Percentiles rank a stretch among this genome's conserved stretches.
These are phyloP conservation scores for Metridium senile DNA, from an alignment of 92 coral and sea anemone species.

Conservation along the genomic window DNA sequence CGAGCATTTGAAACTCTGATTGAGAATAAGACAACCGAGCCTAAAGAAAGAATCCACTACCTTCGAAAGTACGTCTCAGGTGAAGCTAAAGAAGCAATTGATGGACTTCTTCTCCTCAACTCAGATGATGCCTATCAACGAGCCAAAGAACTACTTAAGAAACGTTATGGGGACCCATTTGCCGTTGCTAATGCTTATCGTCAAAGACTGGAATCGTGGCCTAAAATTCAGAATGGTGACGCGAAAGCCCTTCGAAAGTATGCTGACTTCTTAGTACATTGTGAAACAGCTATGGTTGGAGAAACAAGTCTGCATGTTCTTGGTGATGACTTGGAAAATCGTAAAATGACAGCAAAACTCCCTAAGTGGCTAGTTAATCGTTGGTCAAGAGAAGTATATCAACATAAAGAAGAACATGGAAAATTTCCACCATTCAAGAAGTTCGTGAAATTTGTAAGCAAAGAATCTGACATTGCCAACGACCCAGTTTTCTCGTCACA, in stretches of 20 bases:
- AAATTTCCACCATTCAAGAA: slow-evolving; percentile 47
- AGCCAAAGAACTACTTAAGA: neutral
- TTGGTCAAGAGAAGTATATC: slow-evolving; percentile 55
- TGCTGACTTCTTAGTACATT: slow-evolving; percentile 28
- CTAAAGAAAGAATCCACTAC: slow-evolving; percentile 3
- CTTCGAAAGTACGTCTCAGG: slow-evolving; percentile 23
- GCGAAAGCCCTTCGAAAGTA: slow-evolving; percentile 30
- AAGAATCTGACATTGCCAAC: slow-evolving; percentile 55
- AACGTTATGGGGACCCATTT: slow-evolving; percentile 49
- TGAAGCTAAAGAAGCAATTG: slow-evolving; percentile 41
- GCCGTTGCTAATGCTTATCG: slow-evolving; percentile 52
- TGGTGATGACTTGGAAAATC: slow-evolving; percentile 54
- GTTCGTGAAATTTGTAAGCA: slow-evolving; percentile 45
- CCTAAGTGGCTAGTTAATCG: slow-evolving; percentile 47
- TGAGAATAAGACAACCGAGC: neutral
- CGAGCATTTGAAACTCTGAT: slow-evolving; percentile 46
- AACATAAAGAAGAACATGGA: slow-evolving; percentile 42
- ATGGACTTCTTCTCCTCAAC: neutral
- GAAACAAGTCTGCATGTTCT: slow-evolving; percentile 38
- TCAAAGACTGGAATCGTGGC: slow-evolving; percentile 54
- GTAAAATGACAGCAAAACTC: slow-evolving; percentile 48
- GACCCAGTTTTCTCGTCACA: slow-evolving; percentile 51
- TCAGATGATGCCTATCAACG: neutral
- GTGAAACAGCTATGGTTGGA: slow-evolving; percentile 39
- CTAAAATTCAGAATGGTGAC: slow-evolving; percentile 24